Evolutionary conservation across 2,888 invertebrate genomes (phyloP), one percentile per base, ranked within the genome.

Genomic region (Adelphocoris suturalis): DNA sequence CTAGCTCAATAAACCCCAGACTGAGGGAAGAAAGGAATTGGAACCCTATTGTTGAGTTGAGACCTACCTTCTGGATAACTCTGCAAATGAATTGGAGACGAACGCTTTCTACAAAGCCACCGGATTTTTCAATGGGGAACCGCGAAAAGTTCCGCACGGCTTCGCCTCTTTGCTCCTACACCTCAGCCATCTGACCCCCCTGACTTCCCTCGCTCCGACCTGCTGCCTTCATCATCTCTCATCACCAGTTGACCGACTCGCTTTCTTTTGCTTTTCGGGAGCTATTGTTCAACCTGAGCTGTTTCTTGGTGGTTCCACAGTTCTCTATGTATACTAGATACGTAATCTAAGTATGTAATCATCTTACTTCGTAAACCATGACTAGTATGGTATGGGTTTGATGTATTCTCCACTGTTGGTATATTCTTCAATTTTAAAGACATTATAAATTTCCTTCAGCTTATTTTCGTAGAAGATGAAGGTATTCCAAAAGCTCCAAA

Each of bases 251-350:
- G 68, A 23, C 68, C 68, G 68, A 68, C 68, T 68, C 68, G 68
- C 68, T 68, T 68, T 68, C 68, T 68, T 68, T 19, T 68, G 68
- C n/a, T 57, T n/a, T 57, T n/a, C 57, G 57, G n/a, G 57, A n/a
- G 16, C 57, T 57, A n/a, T 57, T 57, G 57, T 57, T 57, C 57
- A n/a, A 57, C 16, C 57, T 57, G 57, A 57, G 57, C 0, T n/a
- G 19, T 0, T n/a, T 57, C n/a, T 57, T 37, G 37, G 37, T 37
- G 37, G 37, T 37, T 37, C 37, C 37, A 37, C 37, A 37, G 7
- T 7, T 37, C 37, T 7, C 37, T 2, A 37, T 37, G 37, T 37
- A 37, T 37, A 37, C 37, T 37, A 4, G 37, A 37, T 37, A 37
- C 7, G 37, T 37, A 37, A 37, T 37, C 37, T 37, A 37, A 37